phyloP scores from a whole-genome alignment of 2,797 vertebrate genomes.

The Cheirogaleus major region DNA sequence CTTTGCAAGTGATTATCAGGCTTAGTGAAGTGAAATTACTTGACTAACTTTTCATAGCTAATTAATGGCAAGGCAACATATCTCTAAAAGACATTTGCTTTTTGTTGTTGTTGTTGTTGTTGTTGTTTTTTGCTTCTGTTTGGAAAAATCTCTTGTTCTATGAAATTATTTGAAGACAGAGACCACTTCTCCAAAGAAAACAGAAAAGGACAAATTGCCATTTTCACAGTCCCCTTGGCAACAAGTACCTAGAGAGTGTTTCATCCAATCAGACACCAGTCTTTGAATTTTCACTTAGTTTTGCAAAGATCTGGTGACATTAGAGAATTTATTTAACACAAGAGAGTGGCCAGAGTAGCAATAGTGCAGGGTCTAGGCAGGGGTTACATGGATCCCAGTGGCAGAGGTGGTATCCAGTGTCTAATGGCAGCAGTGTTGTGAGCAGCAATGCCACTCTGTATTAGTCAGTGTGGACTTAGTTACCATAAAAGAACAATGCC shows the following conservation, averaged over 20 bases:
- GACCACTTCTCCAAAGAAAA: background rate
- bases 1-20: background rate
- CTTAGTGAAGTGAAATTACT: background rate
- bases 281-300: background rate
- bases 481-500: background rate
- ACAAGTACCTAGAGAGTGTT: background rate
- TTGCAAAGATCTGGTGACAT: background rate
- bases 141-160: background rate
- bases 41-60: background rate
- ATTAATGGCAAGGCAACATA: background rate
- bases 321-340: background rate
- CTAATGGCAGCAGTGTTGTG: background rate
- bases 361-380: no score
- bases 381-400: no score
- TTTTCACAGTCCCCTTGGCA: background rate
- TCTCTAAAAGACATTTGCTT: background rate
- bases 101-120: no score
- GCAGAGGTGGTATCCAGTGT: background rate
- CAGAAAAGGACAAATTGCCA: background rate
- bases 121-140: background rate
- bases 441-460: background rate
- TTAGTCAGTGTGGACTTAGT: background rate
- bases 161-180: background rate
- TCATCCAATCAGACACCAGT: background rate
- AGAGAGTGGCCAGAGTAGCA: background rate